Percentiles rank a stretch among this genome's conserved stretches.
Conservation (phyloP, 2,797 vertebrate genomes). For the Threskiornis aethiopicus region DNA sequence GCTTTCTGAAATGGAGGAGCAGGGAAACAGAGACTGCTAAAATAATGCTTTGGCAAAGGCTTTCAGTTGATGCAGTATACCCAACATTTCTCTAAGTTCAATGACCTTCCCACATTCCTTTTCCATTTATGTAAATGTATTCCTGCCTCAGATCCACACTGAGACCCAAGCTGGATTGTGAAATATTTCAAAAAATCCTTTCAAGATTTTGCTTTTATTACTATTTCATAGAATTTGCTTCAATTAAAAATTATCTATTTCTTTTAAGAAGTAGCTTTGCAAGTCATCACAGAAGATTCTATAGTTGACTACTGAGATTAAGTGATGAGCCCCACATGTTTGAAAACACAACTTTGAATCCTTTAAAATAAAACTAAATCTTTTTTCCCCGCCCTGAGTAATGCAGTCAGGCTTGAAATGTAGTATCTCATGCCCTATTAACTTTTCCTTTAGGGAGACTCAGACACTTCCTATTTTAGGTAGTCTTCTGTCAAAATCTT, state of each 20-base stretch:
- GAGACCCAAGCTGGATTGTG: not conserved
- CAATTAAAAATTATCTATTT: not conserved
- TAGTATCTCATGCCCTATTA: not conserved
- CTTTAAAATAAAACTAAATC: not conserved
- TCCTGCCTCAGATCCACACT: not conserved
- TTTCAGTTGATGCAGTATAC: not conserved
- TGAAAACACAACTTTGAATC: not conserved
- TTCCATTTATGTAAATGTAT: not conserved
- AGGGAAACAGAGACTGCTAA: not conserved
- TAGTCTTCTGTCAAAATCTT: conserved; percentile 9
- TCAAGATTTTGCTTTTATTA: not conserved
- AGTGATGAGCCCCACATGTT: not conserved
- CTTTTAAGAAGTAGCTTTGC: not conserved
- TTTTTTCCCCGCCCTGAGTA: not conserved
- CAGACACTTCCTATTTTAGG: not conserved
- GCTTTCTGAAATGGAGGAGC: not conserved
- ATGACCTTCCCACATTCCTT: not conserved
- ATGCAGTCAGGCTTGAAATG: not conserved
- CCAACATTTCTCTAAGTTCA: not conserved
- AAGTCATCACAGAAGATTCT: not conserved
- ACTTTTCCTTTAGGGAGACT: not conserved
- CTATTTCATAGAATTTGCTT: not conserved
- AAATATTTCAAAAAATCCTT: not conserved
- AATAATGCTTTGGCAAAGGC: not conserved
- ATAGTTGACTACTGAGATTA: not conserved